Conservation (phyloP, 2,113 vertebrate genomes). For the Amazona vittata region DNA sequence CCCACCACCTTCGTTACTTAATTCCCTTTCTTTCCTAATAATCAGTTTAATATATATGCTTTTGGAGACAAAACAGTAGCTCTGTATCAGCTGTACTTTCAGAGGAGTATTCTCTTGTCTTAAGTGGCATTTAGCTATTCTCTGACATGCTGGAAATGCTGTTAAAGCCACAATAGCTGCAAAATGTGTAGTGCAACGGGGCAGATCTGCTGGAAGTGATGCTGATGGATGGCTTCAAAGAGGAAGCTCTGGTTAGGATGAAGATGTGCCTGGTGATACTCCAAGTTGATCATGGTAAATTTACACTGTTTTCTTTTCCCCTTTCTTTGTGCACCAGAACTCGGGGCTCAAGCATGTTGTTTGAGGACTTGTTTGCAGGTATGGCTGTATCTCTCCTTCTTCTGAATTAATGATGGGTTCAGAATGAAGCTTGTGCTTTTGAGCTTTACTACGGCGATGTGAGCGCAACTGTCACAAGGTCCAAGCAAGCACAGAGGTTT, state of each 20-base stretch:
- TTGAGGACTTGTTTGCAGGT: not conserved
- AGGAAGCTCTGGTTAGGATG: not conserved
- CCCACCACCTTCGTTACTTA: not conserved
- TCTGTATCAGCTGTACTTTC: not conserved
- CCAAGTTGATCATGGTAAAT: not conserved
- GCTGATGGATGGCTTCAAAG: not conserved
- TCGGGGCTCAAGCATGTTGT: accelerated
- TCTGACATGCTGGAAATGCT: not conserved
- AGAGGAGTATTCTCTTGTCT: not conserved
- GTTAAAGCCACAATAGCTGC: constrained; percentile 41
- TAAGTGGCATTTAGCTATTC: not conserved
- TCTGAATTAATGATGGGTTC: not conserved
- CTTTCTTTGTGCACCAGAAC: not conserved
- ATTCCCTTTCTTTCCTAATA: not conserved
- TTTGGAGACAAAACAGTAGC: not conserved
- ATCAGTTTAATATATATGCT: not conserved
- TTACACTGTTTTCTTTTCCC: not conserved
- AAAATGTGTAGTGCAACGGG: not conserved
- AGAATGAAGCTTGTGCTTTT: not conserved
- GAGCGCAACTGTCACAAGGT: not conserved
- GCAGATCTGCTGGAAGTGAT: not conserved
- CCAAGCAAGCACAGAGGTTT: not conserved
- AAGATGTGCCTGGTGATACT: not conserved
- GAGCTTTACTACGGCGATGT: not conserved
- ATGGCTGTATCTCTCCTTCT: not conserved